These are phyloP conservation scores for Megaleporinus macrocephalus DNA, from an alignment of 2,113 vertebrate genomes.

Conservation along the genomic window DNA sequence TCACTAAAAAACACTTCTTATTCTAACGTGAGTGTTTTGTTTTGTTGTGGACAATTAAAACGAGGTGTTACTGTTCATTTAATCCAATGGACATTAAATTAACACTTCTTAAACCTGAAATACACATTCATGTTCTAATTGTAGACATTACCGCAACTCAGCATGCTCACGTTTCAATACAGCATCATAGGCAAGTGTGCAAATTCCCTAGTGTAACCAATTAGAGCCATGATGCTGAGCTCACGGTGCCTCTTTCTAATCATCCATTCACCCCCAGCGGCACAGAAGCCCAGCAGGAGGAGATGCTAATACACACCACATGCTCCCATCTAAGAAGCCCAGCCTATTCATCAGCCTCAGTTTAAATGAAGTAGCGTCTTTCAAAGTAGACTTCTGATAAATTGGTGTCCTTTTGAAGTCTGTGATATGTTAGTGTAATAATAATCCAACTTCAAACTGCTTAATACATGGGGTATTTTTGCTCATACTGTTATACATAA, in stretches of 20 bases:
- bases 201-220: conserved; percentile 3
- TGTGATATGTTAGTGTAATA: not conserved
- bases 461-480: not conserved
- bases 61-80: not conserved
- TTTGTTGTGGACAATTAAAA: no score
- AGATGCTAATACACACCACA: not conserved
- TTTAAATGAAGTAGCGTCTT: not conserved
- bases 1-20: no score
- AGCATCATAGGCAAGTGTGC: not conserved
- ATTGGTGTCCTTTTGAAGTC: conserved; percentile 3
- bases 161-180: not conserved
- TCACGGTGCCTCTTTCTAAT: not conserved
- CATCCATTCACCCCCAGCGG: not conserved
- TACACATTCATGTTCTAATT: no score
- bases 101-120: not conserved
- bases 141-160: not conserved
- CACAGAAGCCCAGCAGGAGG: not conserved
- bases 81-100: not conserved
- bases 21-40: no score
- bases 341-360: not conserved
- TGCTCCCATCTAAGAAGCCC: not conserved
- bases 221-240: not conserved
- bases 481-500: not conserved
- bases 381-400: not conserved
- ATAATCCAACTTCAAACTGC: not conserved